Evolutionary conservation across 2,888 invertebrate genomes (phyloP).

Genomic region (Platycheirus rosarum): DNA sequence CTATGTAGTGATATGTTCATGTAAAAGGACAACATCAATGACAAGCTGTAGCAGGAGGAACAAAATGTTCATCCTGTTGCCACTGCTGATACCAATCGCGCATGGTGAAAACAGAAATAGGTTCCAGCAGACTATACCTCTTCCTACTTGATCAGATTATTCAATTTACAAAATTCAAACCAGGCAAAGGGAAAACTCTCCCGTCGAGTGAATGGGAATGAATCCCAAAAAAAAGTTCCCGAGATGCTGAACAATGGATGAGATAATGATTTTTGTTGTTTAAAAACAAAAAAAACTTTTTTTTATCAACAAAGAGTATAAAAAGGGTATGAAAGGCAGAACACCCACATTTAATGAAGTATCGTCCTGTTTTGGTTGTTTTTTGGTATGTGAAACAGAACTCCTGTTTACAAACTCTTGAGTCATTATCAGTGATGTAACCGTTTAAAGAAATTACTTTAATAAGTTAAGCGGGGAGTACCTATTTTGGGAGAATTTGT

Average conservation of each 20-base stretch:
- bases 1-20: slow-evolving; percentile 6
- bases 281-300: slow-evolving; percentile 20
- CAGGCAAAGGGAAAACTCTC: slow-evolving; percentile 39
- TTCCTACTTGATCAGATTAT: slow-evolving; percentile 35
- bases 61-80: not conserved
- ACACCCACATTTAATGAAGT: slow-evolving; percentile 4
- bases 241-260: slow-evolving; percentile 22
- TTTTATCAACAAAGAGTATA: not conserved
- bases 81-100: not conserved
- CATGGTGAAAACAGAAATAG: no score
- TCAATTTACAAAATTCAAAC: slow-evolving; percentile 47
- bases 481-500: no score
- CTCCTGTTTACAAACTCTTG: not conserved
- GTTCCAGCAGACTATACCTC: no score
- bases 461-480: no score
- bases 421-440: slow-evolving; percentile 17
- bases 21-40: slow-evolving; percentile 7
- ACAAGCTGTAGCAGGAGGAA: slow-evolving; percentile 5
- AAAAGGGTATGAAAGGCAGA: not conserved
- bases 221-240: slow-evolving; percentile 42
- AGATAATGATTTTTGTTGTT: slow-evolving; percentile 47
- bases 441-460: no score
- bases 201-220: slow-evolving; percentile 38
- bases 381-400: not conserved
- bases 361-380: not conserved